These are phyloP conservation scores for Siderastrea radians DNA, from an alignment of 92 coral and sea anemone species.

Conservation along the genomic window DNA sequence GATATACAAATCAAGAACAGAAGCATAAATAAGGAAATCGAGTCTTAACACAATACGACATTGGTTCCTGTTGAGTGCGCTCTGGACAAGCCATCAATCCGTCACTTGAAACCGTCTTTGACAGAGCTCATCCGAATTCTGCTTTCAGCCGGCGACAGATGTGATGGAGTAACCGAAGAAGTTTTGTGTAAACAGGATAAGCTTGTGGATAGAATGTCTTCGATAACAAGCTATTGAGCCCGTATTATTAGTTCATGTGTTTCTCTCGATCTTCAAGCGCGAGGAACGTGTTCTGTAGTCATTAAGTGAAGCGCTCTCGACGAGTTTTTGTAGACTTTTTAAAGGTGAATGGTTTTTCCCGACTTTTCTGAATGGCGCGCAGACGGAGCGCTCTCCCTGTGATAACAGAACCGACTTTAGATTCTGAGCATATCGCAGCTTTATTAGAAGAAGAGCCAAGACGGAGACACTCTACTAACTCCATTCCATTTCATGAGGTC, in stretches of 20 bases:
- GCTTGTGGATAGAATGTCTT: not conserved
- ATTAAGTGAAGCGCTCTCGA: not conserved
- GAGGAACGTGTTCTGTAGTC: not conserved
- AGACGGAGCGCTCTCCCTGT: conserved; percentile 67
- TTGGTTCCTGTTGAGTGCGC: not conserved
- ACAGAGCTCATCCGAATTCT: not conserved
- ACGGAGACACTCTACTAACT: conserved; percentile 26
- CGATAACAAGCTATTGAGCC: not conserved
- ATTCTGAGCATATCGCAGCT: conserved; percentile 21
- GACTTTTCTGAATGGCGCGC: conserved; percentile 33
- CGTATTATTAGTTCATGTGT: not conserved
- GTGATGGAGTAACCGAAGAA: not conserved
- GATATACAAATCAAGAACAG: not conserved
- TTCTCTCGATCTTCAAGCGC: not conserved
- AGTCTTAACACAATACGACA: not conserved
- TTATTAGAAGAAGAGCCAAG: conserved; percentile 26
- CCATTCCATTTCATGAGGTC: conserved; percentile 12
- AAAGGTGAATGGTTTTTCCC: too few species aligned
- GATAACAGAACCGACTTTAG: conserved; percentile 55
- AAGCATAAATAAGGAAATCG: not conserved
- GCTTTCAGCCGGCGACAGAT: not conserved
- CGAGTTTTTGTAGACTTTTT: not conserved
- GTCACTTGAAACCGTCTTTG: not conserved
- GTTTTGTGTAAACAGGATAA: conserved; percentile 16
- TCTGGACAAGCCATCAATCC: not conserved